Base-by-base conservation (phyloP, 2,797 vertebrate genomes). In the Labroides dimidiatus region DNA sequence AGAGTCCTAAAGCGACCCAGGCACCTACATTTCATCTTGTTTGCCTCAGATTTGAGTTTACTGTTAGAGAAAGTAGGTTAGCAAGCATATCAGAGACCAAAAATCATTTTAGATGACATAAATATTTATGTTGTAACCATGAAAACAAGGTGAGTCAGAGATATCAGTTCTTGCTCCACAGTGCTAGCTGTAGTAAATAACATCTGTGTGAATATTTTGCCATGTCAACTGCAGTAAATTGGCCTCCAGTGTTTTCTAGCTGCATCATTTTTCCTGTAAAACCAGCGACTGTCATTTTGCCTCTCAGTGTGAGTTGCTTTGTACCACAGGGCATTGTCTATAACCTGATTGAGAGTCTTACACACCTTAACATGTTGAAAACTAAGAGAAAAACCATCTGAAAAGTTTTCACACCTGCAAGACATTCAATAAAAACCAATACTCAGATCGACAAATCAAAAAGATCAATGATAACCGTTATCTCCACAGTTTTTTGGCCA, bases 1-100 rank as follows among this genome's bases (percentile, higher is more conserved):
- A 87, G 70, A 87, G 77, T 78, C 83, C 59, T 69, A 69, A 76
- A 80, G 81, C 57, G 72, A 90, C 72, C 80, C 78, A 81, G 71
- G 80, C 64, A 58, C 83, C 72, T 70, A 67, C 76, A 77, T 78
- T 67, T 82, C 30, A 33, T 33, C 73, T 69, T 85, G 78, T 87
- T 78, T 61, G 74, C 75, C 82, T 78, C 41, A 57, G 70, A 73
- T 69, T 71, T 77, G 45, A 72, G 62, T 67, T 57, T 64, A 75
- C 47, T 70, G 67, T 70, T 80, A 52, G 43, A 77, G 44, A 79
- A 86, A 56, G 59, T 69, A 65, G 41, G 72, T 69, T 56, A 80
- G 52, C 73, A 68, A 75, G 75, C 68, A 62, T 73, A 56, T 65
- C 17, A 63, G 39, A 42, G 51, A 58, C 11, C 10, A 64, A 73